Evolutionary conservation across 2,888 invertebrate genomes (phyloP), one percentile per base, ranked within the genome.

Genomic region (Drosophila greeni): DNA sequence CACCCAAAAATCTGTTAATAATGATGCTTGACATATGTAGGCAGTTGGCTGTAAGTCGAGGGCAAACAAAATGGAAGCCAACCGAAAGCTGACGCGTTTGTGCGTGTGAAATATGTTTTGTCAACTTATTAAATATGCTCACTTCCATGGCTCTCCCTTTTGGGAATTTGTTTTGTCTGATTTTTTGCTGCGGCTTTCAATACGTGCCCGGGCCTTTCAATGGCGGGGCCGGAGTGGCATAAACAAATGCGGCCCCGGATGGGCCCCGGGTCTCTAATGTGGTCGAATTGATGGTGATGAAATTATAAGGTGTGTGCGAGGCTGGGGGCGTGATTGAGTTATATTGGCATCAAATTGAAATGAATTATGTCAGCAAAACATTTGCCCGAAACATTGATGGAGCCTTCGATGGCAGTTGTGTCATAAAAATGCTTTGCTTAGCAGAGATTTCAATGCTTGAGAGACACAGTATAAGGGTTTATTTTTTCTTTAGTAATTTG

Each of bases 111-210:
- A 80, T 80, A 80, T 80, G 79, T 80, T 84, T 80, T 80, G 84
- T 80, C 80, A 84, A 79, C 80, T 82, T 84, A 80, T 80, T 80
- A 80, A 84, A 80, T 80, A 80, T 82, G 83, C 81, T 84, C 83
- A 71, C 66, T 80, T 66, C 66, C 48, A 33, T 16, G 47, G 34
- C 18, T 42, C 48, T 37, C 37, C 29, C 23, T 49, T 45, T 43
- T 47, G 18, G 37, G 66, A 65, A 65, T 47, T 56, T 48, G 42
- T 58, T 66, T 51, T 33, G 40, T 48, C 64, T 48, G 42, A 20
- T 43, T 54, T 68, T 43, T 53, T 31, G 39, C 45, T 34, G 52
- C 23, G 51, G 61, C 24, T 39, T 60, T 45, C 59, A 45, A 49
- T 73, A 79, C 84, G 78, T 79, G 78, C 65, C 66, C 43, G 57